Evolutionary conservation across 2,113 vertebrate species (phyloP).

Genomic region (Python bivittatus): DNA sequence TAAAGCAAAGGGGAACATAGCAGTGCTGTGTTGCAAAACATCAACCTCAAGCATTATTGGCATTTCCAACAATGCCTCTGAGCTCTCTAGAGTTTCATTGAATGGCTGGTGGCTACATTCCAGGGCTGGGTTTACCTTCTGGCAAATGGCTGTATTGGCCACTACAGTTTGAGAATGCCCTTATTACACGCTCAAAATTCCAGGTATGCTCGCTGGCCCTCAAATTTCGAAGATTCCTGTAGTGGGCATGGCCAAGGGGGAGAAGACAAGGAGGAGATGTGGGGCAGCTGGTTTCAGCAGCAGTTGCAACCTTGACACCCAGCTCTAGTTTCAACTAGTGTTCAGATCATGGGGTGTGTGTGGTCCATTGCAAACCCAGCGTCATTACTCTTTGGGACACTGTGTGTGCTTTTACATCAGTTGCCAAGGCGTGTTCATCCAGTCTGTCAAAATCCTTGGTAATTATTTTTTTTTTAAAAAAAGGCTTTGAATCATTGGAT

Average conservation of each 20-base stretch:
- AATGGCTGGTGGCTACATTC: not conserved
- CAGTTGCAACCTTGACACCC: not conserved
- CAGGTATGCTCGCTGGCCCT: not conserved
- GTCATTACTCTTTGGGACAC: constrained; percentile 38
- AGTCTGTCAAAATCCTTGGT: constrained; percentile 64
- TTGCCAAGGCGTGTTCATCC: constrained; percentile 48
- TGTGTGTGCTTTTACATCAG: constrained; percentile 52
- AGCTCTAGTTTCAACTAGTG: not conserved
- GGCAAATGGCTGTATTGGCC: not conserved
- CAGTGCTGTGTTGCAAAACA: not conserved
- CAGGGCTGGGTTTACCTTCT: not conserved
- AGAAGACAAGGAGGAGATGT: not conserved
- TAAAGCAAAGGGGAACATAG: not conserved
- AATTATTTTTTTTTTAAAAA: constrained; percentile 34
- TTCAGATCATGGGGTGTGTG: not conserved
- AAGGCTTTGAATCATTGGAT: constrained; percentile 71
- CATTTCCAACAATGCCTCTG: not conserved
- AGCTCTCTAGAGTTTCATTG: not conserved
- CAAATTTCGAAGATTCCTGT: not conserved
- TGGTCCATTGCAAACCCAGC: constrained; percentile 51
- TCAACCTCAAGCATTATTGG: not conserved
- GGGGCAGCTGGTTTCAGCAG: not conserved
- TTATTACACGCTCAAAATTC: not conserved
- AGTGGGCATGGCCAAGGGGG: not conserved
- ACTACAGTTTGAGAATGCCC: not conserved